Evolutionary conservation across 2,888 invertebrate species (phyloP).

Genomic region (Sinhomidia bicolor): DNA sequence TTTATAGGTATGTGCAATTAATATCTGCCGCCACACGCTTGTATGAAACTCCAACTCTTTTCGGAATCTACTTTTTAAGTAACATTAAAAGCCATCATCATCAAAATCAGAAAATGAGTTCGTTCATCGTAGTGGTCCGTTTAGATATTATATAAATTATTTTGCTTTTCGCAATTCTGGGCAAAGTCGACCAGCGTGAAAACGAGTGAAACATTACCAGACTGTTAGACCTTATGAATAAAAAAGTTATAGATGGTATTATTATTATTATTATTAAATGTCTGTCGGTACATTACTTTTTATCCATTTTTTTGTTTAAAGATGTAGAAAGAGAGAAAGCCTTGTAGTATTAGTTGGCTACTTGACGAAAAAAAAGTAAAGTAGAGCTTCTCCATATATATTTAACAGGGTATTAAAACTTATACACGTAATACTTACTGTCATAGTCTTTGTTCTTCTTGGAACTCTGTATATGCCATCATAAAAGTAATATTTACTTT

Average conservation of each 20-base stretch:
- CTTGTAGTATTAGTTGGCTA: background rate
- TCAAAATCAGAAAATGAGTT: conserved; percentile 35
- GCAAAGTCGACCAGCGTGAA: background rate
- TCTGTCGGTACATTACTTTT: conserved; percentile 17
- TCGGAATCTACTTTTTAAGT: conserved; percentile 32
- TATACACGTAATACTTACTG: too few species aligned
- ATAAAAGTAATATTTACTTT: conserved; percentile 5
- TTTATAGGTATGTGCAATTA: conserved; percentile 12
- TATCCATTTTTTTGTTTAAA: conserved; percentile 1
- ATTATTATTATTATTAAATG: background rate
- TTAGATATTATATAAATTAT: background rate
- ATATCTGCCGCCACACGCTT: conserved; percentile 43
- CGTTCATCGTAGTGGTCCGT: conserved; percentile 16
- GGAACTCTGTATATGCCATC: background rate
- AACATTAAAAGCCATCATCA: conserved; percentile 44
- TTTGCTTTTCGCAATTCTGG: background rate
- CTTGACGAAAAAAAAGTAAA: too few species aligned
- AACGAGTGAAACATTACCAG: conserved; percentile 44
- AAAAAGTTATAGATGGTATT: conserved; percentile 11
- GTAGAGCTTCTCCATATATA: background rate
- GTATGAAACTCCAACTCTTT: conserved; percentile 34
- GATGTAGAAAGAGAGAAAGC: background rate
- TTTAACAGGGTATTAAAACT: background rate
- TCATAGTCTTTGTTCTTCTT: background rate
- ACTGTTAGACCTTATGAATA: conserved; percentile 23